A percentile compares a stretch with the other conserved stretches of the same genome.
These are phyloP conservation scores for Hirtodrosophila histrioides DNA, from an alignment of 2,888 invertebrate genomes.

Conservation along the genomic window DNA sequence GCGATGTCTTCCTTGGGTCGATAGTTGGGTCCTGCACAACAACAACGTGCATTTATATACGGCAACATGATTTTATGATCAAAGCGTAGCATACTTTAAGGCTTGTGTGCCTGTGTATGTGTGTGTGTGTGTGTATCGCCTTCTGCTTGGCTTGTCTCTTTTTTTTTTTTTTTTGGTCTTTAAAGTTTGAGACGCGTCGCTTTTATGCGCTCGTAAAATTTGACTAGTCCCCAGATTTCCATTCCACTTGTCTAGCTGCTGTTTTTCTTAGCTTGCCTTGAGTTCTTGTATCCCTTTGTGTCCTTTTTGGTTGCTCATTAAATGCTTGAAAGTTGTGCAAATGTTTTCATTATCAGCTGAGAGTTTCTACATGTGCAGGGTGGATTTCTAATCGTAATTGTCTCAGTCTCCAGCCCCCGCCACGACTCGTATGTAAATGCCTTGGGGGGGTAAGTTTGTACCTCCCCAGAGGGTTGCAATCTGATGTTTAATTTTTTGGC, in stretches of 20 bases:
- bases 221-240: constrained; percentile 54
- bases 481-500: constrained; percentile 61
- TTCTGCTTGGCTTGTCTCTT: constrained; percentile 16
- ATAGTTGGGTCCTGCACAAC: constrained; percentile 46
- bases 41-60: constrained; percentile 23
- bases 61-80: constrained; percentile 55
- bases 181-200: constrained; percentile 53
- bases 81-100: constrained; percentile 53
- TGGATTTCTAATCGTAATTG: constrained; percentile 39
- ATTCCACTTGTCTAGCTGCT: constrained; percentile 20
- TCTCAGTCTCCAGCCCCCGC: background rate
- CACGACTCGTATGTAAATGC: constrained; percentile 27
- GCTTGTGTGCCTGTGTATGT: constrained; percentile 5
- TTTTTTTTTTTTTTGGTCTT: constrained; percentile 28
- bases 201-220: constrained; percentile 55
- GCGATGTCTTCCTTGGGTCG: constrained; percentile 45
- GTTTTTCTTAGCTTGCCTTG: no score
- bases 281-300: constrained; percentile 20
- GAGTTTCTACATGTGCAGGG: constrained; percentile 54
- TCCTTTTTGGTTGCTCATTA: constrained; percentile 31
- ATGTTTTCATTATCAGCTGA: constrained; percentile 66
- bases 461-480: constrained; percentile 45
- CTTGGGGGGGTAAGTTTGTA: constrained; percentile 37
- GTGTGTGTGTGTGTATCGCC: constrained; percentile 5
- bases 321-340: constrained; percentile 41